Evolutionary conservation across 2,888 invertebrate species (phyloP).

Genomic region (Syrphus vitripennis): DNA sequence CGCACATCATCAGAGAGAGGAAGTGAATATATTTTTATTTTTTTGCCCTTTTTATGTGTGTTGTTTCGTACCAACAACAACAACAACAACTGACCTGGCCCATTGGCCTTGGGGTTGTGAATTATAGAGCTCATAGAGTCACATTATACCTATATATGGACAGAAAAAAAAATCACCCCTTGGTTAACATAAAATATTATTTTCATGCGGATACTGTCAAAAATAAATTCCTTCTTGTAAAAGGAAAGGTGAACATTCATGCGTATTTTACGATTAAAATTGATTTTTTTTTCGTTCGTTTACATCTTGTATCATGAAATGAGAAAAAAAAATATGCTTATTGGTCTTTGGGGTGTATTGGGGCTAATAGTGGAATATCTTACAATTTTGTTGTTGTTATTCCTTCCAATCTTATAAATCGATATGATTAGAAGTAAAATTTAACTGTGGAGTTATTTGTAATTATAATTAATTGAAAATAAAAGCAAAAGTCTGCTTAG

Average conservation of each 20-base stretch:
- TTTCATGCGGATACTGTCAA: slow-evolving; percentile 23
- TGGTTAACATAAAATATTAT: slow-evolving; percentile 27
- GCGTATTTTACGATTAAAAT: slow-evolving; percentile 19
- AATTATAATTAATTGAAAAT: no score
- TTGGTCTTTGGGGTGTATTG: not conserved
- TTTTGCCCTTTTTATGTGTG: not conserved
- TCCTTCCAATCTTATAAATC: not conserved
- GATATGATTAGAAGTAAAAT: not conserved
- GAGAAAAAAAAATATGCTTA: not conserved
- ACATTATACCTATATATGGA: not conserved
- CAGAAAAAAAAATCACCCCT: not conserved
- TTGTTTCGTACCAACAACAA: no score
- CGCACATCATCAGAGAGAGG: not conserved
- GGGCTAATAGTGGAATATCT: not conserved
- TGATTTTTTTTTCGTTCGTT: not conserved
- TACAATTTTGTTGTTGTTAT: not conserved
- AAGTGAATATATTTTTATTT: slow-evolving; percentile 7
- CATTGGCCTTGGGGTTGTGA: slow-evolving; percentile 12
- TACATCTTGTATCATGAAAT: not conserved
- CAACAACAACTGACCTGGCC: slow-evolving; percentile 8
- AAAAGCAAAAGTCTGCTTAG: no score
- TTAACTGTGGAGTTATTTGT: no score
- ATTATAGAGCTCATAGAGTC: not conserved
- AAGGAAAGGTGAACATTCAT: not conserved
- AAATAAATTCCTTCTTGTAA: slow-evolving; percentile 4